These are phyloP conservation scores for Listrodromus nycthemerus DNA, from an alignment of 2,888 invertebrate genomes.

Conservation along the genomic window DNA sequence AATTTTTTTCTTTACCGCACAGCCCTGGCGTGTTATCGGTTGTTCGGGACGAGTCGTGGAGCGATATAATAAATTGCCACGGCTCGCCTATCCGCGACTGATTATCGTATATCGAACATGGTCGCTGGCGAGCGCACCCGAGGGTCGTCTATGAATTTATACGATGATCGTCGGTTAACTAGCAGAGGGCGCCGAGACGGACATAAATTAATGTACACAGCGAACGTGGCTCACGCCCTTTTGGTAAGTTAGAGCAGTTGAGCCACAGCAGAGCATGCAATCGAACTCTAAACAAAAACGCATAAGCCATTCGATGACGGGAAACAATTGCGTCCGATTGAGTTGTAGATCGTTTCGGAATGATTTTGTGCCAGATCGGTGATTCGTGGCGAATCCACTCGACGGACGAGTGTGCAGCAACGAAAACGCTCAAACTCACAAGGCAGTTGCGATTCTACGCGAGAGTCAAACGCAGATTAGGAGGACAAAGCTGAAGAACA, in stretches of 20 bases:
- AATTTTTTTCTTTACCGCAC: neutral
- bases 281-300: constrained; percentile 4
- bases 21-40: constrained; percentile 24
- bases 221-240: neutral
- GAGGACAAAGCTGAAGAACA: constrained; percentile 24
- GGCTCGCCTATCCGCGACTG: constrained; percentile 4
- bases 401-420: neutral
- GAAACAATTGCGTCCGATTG: constrained; percentile 51
- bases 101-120: neutral
- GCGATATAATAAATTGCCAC: constrained; percentile 3
- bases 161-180: neutral
- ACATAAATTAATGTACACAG: neutral
- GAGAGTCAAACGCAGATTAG: constrained; percentile 3
- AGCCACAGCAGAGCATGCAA: neutral
- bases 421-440: neutral
- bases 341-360: constrained; percentile 40
- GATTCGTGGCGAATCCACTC: neutral
- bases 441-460: neutral
- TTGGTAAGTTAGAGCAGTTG: neutral
- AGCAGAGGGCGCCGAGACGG: neutral
- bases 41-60: constrained; percentile 9
- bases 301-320: constrained; percentile 34
- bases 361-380: constrained; percentile 53
- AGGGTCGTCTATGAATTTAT: neutral
- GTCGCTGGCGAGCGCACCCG: neutral